A percentile compares a stretch with the other conserved stretches of the same genome.
Evolutionary conservation across 2,797 vertebrate genomes (phyloP).

Genomic region (Oreortyx pictus): DNA sequence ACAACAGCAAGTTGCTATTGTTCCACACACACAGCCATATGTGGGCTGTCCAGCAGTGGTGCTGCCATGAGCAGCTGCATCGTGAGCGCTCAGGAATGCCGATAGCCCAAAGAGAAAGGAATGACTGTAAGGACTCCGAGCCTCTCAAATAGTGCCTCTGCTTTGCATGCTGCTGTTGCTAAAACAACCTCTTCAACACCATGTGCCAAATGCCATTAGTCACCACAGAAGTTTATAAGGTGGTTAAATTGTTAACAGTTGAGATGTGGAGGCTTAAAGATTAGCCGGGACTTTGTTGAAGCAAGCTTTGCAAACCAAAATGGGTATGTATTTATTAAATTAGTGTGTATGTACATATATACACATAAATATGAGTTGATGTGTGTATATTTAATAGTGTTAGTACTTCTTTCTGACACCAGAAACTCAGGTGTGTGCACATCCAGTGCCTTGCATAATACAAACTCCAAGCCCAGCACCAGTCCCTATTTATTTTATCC

Average conservation of each 20-base stretch:
- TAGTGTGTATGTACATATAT: too few species aligned
- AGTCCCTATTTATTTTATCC: conserved; percentile 76
- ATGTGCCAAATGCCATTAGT: conserved; percentile 42
- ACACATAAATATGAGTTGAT: neutral
- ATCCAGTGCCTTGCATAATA: conserved; percentile 26
- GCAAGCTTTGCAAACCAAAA: conserved; percentile 4
- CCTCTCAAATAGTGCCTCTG: conserved; percentile 43
- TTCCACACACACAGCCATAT: conserved; percentile 48
- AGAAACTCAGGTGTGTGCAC: conserved; percentile 25
- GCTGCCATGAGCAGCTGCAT: conserved; percentile 35
- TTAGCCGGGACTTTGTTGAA: conserved; percentile 21
- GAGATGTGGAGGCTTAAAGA: conserved; percentile 27
- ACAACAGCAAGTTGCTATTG: conserved; percentile 52
- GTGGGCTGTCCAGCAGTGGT: conserved; percentile 29
- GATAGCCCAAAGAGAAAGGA: conserved; percentile 48
- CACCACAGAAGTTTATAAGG: conserved; percentile 61
- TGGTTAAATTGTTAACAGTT: conserved; percentile 59
- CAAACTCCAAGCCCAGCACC: conserved; percentile 55
- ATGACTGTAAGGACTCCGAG: conserved; percentile 46
- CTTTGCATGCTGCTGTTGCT: conserved; percentile 25
- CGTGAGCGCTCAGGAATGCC: conserved; percentile 51
- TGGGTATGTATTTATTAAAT: neutral
- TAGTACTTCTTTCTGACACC: neutral
- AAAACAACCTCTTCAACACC: neutral
- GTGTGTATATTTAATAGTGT: neutral